A percentile compares a stretch with the other conserved stretches of the same genome.
Evolutionary conservation across 1,140 invertebrate genomes (phyloP).

Genomic region (Hypsibius dujardini): DNA sequence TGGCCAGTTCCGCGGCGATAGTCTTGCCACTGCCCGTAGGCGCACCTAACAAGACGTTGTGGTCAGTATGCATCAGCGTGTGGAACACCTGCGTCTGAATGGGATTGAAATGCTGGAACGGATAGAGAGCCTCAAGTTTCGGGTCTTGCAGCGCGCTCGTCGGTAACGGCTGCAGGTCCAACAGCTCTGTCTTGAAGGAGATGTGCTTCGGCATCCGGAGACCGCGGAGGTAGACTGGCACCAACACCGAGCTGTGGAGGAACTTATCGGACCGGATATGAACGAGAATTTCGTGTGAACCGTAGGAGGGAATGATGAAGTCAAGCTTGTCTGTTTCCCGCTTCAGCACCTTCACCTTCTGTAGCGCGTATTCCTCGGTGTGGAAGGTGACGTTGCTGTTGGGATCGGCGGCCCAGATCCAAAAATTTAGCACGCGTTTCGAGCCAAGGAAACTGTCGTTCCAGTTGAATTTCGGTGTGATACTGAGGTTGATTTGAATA

Average conservation of each 20-base stretch:
- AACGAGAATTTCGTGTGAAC: conserved; percentile 40
- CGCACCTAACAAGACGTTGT: conserved; percentile 82
- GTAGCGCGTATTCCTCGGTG: conserved; percentile 74
- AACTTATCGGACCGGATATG: conserved; percentile 1
- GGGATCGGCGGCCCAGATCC: conserved; percentile 94
- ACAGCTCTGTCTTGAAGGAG: conserved; percentile 45
- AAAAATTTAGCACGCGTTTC: conserved; percentile 54
- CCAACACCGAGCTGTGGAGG: neutral
- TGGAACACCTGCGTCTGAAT: conserved; percentile 98
- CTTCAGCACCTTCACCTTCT: conserved; percentile 58
- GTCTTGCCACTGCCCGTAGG: conserved; percentile 98
- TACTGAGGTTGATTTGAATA: conserved; percentile 60
- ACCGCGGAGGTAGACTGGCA: neutral
- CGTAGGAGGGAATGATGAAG: conserved; percentile 84
- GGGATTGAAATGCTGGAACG: conserved; percentile 89
- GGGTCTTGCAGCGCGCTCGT: conserved; percentile 58
- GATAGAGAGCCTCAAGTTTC: conserved; percentile 61
- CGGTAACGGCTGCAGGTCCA: conserved; percentile 76
- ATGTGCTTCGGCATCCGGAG: neutral
- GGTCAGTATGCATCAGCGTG: conserved; percentile 80
- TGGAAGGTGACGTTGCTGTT: conserved; percentile 83
- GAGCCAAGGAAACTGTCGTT: conserved; percentile 69
- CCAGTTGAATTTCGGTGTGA: conserved; percentile 72
- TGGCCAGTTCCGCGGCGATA: conserved; percentile 89
- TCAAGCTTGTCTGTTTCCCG: conserved; percentile 61